Evolutionary conservation across 2,797 vertebrate genomes (phyloP).

Genomic region (Caiman crocodilus): DNA sequence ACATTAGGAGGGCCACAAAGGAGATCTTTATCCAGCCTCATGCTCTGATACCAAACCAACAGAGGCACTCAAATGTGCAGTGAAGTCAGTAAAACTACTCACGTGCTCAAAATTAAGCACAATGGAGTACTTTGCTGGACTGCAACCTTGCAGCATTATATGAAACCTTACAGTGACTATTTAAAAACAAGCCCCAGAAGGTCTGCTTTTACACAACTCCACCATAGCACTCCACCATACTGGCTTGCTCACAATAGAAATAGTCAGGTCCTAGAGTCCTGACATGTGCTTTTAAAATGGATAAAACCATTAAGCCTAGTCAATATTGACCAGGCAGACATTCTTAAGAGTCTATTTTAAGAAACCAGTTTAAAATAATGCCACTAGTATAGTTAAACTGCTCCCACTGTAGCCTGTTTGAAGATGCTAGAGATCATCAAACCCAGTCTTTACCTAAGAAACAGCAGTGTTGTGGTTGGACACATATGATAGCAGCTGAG

Average conservation of each 20-base stretch:
- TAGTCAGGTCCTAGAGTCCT: not conserved
- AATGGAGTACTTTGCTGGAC: not conserved
- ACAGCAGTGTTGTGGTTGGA: not conserved
- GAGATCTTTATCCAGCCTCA: not conserved
- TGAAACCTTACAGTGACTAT: too few species aligned
- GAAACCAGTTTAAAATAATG: not conserved
- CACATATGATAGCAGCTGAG: not conserved
- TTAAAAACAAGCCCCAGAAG: too few species aligned
- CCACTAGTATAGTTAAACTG: not conserved
- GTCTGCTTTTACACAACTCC: too few species aligned
- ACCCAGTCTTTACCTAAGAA: not conserved
- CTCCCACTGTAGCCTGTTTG: not conserved
- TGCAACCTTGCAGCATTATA: not conserved
- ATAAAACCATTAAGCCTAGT: not conserved
- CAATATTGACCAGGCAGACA: not conserved
- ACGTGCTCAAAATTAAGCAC: not conserved
- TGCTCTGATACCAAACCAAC: not conserved
- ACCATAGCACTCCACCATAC: too few species aligned
- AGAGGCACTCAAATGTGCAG: not conserved
- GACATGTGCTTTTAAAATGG: not conserved
- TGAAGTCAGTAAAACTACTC: not conserved
- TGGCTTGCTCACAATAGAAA: not conserved
- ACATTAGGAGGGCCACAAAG: not conserved
- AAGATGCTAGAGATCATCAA: not conserved
- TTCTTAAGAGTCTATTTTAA: not conserved